Evolutionary conservation across 2,888 invertebrate genomes (phyloP), one percentile per base, ranked within the genome.

Genomic region (Omphaloscelis lunosa): DNA sequence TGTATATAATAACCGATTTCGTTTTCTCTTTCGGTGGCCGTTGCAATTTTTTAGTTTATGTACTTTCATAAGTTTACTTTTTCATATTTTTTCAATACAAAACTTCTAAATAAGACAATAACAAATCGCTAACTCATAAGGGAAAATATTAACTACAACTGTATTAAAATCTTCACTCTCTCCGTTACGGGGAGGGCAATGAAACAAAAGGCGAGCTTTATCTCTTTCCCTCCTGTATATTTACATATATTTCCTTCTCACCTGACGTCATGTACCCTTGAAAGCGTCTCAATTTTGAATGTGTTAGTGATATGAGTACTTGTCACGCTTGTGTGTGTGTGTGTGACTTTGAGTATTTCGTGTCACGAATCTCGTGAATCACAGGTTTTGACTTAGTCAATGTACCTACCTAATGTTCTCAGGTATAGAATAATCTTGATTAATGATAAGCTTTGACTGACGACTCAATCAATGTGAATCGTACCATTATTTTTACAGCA

Each of bases 81-180:
- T 58, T 27, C 12, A 6, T 45, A 45, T 6, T 23, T 8, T 56
- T 48, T 9, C 34, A 45, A 72, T 70, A 34, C 15, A 23, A 83
- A 83, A 74, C 29, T 65, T 59, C n/a, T 45, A 66, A 83, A 68
- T 41, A 71, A 56, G 48, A 69, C 69, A 69, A 65, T 77, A 73
- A 68, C 15, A 29, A 70, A 84, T 88, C 80, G 56, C 75, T 82
- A 80, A 89, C 89, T 88, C 88, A 88, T 86, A 83, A 89, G 90
- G 89, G 93, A 94, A 90, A 89, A 83, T 92, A 93, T 92, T 93
- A 93, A 94, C 92, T 94, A 95, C 94, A 95, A 96, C 94, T 94
- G 94, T 96, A 95, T 96, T 95, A 95, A 93, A 95, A 94, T 95
- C 93, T 92, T 92, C 89, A 90, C 92, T 94, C 93, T 90, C 91